A percentile compares a stretch with the other conserved stretches of the same genome.
phyloP scores from a whole-genome alignment of 2,113 vertebrate species.

The Rhabdomys dilectus region DNA sequence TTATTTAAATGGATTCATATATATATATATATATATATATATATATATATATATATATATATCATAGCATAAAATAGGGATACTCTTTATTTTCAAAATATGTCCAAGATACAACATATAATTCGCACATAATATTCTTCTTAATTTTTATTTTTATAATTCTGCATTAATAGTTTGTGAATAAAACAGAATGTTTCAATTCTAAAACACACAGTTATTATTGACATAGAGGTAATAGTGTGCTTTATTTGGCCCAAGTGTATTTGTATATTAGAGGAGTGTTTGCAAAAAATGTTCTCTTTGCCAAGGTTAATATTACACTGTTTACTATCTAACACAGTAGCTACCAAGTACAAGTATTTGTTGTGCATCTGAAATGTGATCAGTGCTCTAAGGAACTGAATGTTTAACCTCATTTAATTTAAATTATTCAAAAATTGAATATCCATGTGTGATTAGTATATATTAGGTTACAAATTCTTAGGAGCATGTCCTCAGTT shows the following conservation, averaged over 20 bases:
- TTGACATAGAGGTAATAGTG: neutral
- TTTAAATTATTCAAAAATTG: conserved; percentile 4
- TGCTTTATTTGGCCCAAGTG: too few relatives aligned
- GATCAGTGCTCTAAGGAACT: neutral
- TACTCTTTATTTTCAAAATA: neutral
- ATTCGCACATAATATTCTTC: neutral
- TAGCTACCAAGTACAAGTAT: neutral
- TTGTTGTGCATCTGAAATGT: neutral
- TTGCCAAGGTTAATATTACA: neutral
- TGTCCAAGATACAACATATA: neutral
- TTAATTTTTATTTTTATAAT: neutral
- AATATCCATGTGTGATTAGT: neutral
- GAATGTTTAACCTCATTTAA: conserved; percentile 6
- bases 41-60: too few relatives aligned
- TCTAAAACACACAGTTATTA: neutral
- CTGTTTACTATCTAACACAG: neutral
- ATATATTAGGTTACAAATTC: neutral
- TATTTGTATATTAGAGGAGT: neutral
- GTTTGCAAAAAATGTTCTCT: neutral
- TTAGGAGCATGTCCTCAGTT: neutral
- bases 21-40: too few relatives aligned
- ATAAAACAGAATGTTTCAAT: neutral
- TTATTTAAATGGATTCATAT: too few relatives aligned
- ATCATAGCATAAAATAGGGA: neutral
- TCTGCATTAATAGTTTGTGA: neutral